Evolutionary conservation across 2,113 vertebrate genomes (phyloP).

Genomic region (Hippocampus guttulatus): DNA sequence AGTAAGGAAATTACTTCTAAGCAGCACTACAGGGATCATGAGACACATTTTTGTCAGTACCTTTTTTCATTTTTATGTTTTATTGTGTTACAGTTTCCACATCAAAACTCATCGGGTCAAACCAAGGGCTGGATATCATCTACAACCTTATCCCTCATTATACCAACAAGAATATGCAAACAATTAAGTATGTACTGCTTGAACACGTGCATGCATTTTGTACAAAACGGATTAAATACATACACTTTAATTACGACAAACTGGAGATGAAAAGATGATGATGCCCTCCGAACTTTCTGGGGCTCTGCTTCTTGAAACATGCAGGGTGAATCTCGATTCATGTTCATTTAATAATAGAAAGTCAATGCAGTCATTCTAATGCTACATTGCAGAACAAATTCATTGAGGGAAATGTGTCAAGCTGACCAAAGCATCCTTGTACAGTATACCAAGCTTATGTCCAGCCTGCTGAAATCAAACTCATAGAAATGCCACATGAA

Average conservation of each 20-base stretch:
- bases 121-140: slow-evolving; percentile 81
- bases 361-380: not conserved
- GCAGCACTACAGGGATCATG: not conserved
- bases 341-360: not conserved
- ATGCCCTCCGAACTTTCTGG: not conserved
- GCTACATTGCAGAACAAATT: not conserved
- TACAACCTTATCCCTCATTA: slow-evolving; percentile 81
- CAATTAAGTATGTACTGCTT: slow-evolving; percentile 79
- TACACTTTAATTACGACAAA: not conserved
- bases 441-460: too few relatives aligned
- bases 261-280: not conserved
- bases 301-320: not conserved
- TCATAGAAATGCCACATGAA: not conserved
- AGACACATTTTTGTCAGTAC: not conserved
- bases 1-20: not conserved
- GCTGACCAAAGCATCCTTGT: not conserved
- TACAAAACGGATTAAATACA: not conserved
- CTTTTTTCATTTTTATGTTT: not conserved
- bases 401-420: not conserved
- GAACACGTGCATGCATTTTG: not conserved
- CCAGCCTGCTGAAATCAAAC: not conserved
- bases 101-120: slow-evolving; percentile 79
- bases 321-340: not conserved
- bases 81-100: slow-evolving; percentile 72
- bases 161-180: slow-evolving; percentile 67